Evolutionary conservation across 2,888 invertebrate genomes (phyloP), one percentile per base, ranked within the genome.

Genomic region (Smittia aterrima): DNA sequence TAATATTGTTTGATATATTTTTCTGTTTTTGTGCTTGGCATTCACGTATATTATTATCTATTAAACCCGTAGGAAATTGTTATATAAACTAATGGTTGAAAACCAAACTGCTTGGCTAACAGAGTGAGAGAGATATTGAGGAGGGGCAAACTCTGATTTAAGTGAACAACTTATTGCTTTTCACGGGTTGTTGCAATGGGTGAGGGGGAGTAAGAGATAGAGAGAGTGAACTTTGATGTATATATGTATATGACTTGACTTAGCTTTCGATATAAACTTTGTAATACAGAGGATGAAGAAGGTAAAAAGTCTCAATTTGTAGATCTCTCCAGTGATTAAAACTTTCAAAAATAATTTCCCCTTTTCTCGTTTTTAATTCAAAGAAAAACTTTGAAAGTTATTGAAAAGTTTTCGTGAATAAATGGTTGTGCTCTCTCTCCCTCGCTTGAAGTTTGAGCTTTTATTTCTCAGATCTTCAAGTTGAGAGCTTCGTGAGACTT

Each of bases 11-110:
- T 58, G 18, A 58, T 9, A 20, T 58, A 9, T 64, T 27, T 25
- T 64, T 64, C 16, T 16, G 25, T 27, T 64, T 24, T 64, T 64
- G 64, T 64, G 64, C 64, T 64, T 16, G 4, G n/a, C n/a, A 64
- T 64, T n/a, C 20, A 25, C 25, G 20, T 18, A 58, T 58, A 22
- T 47, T 47, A 18, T 20, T 58, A 18, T 58, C 58, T 58, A 58
- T 58, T 58, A 58, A 58, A 58, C 20, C 18, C 18, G 58, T 18
- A 58, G 16, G 18, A 18, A 58, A 18, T 58, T 58, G 16, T 20
- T 20, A 58, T 18, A 58, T 58, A 58, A 58, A 58, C 18, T 58
- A 1, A 58, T 62, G 64, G 27, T 64, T 22, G 27, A 64, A 64
- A 64, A 27, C 27, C 64, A 64, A 64, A 25, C 64, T 64, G 20